These are phyloP conservation scores for Embiotoca jacksoni DNA, from an alignment of 2,113 vertebrate genomes.

Conservation along the genomic window DNA sequence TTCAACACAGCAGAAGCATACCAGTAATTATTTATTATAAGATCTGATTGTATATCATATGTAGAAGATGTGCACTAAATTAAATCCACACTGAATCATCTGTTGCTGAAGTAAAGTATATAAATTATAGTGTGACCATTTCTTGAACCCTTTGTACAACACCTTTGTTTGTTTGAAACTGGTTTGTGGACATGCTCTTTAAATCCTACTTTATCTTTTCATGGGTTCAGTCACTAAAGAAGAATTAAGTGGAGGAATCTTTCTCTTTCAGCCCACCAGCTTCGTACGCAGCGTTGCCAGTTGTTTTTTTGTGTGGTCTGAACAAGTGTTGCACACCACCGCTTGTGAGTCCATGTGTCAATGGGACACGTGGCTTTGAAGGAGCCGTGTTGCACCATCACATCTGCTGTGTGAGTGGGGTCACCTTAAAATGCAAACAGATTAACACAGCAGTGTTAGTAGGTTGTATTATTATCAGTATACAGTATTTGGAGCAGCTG, in stretches of 20 bases:
- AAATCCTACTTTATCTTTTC: too few species aligned
- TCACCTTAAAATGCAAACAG: constrained; percentile 14
- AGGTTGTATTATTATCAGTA: neutral
- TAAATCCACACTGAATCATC: too few species aligned
- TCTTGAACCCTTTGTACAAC: too few species aligned
- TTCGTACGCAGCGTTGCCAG: neutral
- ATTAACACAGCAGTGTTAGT: neutral
- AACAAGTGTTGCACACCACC: neutral
- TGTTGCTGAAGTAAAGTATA: too few species aligned
- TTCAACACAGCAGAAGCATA: too few species aligned
- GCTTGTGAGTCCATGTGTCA: neutral
- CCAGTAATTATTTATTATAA: too few species aligned
- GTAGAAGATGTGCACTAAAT: too few species aligned
- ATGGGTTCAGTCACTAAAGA: too few species aligned
- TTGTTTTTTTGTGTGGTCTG: neutral
- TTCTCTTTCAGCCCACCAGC: neutral
- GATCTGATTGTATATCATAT: too few species aligned
- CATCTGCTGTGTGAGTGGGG: neutral
- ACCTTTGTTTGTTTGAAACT: too few species aligned
- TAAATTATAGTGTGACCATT: too few species aligned
- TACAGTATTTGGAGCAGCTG: neutral
- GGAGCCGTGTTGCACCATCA: neutral
- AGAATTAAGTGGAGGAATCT: neutral
- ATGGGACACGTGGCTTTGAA: neutral
- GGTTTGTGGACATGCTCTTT: too few species aligned